phyloP scores from a whole-genome alignment of 2,113 vertebrate species.

The Anthoscopus minutus region DNA sequence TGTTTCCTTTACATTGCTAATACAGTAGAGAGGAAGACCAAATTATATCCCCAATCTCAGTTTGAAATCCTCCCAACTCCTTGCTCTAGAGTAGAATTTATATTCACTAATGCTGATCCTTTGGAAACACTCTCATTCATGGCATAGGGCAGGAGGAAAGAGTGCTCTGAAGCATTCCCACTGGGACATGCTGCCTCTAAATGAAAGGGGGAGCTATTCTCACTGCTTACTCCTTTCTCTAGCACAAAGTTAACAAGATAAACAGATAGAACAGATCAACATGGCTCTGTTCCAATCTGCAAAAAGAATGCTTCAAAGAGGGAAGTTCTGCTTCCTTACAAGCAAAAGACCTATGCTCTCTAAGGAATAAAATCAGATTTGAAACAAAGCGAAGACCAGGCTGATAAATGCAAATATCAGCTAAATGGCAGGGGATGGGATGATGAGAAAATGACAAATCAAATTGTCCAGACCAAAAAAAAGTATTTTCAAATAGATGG shows the following conservation, averaged over 20 bases:
- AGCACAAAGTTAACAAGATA: not conserved
- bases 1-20: not conserved
- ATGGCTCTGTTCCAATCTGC: not conserved
- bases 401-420: not conserved
- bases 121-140: not conserved
- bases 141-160: not conserved
- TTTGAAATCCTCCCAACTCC: not conserved
- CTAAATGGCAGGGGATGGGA: not conserved
- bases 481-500: not conserved
- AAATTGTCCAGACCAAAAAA: not conserved
- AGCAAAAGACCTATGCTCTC: not conserved
- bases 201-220: not conserved
- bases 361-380: not conserved
- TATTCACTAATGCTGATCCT: not conserved
- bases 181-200: not conserved
- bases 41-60: not conserved
- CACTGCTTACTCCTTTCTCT: not conserved
- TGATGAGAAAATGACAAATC: not conserved
- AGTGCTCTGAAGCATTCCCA: not conserved
- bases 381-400: not conserved
- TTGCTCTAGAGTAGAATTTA: not conserved
- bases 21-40: not conserved
- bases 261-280: not conserved
- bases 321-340: not conserved
- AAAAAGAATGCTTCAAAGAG: not conserved